Percentiles rank a stretch among this genome's conserved stretches.
Conservation (phyloP, 2,113 vertebrate genomes). For the Rutilus rutilus region DNA sequence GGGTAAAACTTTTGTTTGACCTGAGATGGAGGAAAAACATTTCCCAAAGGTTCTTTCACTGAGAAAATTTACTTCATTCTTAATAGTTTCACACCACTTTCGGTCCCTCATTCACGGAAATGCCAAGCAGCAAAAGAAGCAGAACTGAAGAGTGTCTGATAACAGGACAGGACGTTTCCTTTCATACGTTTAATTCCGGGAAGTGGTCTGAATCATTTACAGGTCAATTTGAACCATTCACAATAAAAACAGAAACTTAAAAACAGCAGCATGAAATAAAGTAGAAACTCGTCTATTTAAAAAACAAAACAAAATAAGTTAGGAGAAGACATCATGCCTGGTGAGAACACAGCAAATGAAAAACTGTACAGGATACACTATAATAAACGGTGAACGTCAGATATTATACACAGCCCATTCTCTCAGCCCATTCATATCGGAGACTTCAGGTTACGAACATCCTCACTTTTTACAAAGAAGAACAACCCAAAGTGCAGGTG, state of each 20-base stretch:
- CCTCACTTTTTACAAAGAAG: slow-evolving; percentile 49
- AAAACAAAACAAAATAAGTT: slow-evolving; percentile 52
- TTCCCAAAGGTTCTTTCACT: not conserved
- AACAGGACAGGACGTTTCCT: slow-evolving; percentile 58
- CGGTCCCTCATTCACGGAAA: not conserved
- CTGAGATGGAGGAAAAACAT: not conserved
- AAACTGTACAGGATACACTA: slow-evolving; percentile 1
- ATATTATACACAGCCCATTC: not conserved
- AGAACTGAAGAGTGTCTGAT: slow-evolving; percentile 32
- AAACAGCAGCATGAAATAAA: slow-evolving; percentile 69
- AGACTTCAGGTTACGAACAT: slow-evolving; percentile 38
- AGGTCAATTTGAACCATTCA: slow-evolving; percentile 64
- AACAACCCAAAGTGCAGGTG: slow-evolving; percentile 86
- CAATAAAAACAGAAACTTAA: slow-evolving; percentile 60
- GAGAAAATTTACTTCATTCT: not conserved
- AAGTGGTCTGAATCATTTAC: slow-evolving; percentile 62
- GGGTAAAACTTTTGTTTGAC: not conserved
- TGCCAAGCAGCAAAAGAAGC: not conserved
- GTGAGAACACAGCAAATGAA: slow-evolving; percentile 60
- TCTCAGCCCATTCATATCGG: not conserved
- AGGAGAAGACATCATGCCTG: slow-evolving; percentile 55
- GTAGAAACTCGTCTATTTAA: slow-evolving; percentile 59
- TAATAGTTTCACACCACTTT: no score
- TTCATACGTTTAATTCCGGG: slow-evolving; percentile 68
- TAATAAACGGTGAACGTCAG: not conserved